These are phyloP conservation scores for Clytia hemisphaerica DNA, from an alignment of 30 jellyfish, hydroid and myxozoan genomes.

Conservation along the genomic window DNA sequence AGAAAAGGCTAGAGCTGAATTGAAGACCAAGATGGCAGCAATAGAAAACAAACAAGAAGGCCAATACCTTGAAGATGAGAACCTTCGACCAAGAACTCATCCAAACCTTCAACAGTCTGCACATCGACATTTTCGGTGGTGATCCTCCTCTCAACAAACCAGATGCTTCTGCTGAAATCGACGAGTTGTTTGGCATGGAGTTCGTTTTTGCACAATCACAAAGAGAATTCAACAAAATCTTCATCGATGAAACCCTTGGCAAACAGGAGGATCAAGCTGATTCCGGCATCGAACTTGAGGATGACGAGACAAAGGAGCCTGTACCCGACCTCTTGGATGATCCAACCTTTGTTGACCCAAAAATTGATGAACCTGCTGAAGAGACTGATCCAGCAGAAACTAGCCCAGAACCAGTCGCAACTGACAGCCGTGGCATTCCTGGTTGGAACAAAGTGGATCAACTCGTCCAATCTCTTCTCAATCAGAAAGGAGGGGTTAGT, in stretches of 20 bases:
- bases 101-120: background rate
- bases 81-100: background rate
- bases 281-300: background rate
- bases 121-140: background rate
- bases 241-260: background rate
- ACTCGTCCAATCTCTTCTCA: slow-evolving; percentile 17
- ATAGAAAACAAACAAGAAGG: too few relatives aligned
- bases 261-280: background rate
- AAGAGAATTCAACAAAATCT: background rate
- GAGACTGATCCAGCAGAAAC: background rate
- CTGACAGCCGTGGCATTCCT: slow-evolving; percentile 20
- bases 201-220: slow-evolving; percentile 2
- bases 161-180: background rate
- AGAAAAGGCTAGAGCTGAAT: too few relatives aligned
- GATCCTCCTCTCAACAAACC: background rate
- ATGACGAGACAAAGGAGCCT: too few relatives aligned
- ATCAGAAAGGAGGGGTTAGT: slow-evolving; percentile 7
- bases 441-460: slow-evolving; percentile 33
- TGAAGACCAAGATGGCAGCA: too few relatives aligned
- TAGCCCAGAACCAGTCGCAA: background rate
- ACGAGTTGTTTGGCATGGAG: slow-evolving; percentile 36
- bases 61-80: background rate
- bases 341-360: too few relatives aligned
- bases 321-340: too few relatives aligned
- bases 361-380: too few relatives aligned